These are phyloP conservation scores for Eupsittula cactorum DNA, from an alignment of 2,113 vertebrate genomes.

Conservation along the genomic window DNA sequence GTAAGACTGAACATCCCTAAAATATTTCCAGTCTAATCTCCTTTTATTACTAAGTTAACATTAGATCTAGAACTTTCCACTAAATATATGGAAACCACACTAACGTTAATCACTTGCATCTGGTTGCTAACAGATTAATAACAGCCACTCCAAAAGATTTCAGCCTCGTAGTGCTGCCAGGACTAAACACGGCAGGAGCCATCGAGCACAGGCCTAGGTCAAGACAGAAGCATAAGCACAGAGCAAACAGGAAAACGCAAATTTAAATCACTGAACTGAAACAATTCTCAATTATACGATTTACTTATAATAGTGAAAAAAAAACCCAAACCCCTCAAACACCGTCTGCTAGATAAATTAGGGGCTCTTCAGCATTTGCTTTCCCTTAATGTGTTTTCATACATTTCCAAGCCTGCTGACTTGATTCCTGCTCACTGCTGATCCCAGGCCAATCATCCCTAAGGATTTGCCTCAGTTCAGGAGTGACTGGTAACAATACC, in stretches of 20 bases:
- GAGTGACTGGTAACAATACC: not conserved
- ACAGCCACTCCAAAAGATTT: not conserved
- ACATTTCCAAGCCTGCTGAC: not conserved
- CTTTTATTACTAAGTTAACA: not conserved
- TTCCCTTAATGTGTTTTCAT: not conserved
- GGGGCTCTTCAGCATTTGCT: not conserved
- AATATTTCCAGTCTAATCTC: not conserved
- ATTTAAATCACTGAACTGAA: not conserved
- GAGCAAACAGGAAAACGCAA: not conserved
- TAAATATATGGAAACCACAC: not conserved
- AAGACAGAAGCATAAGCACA: not conserved
- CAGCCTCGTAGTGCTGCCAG: accelerated
- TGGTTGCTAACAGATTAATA: not conserved
- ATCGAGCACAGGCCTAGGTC: not conserved
- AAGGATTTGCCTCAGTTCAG: not conserved
- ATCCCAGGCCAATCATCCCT: not conserved
- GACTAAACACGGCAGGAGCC: not conserved
- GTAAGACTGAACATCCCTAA: not conserved
- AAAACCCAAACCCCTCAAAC: not conserved
- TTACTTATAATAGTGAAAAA: not conserved
- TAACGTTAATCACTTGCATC: not conserved
- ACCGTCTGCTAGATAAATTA: not conserved
- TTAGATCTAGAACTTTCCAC: not conserved
- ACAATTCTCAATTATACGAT: not conserved
- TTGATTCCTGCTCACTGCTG: not conserved